Evolutionary conservation across 2,113 vertebrate species (phyloP).

Genomic region (Leiothrix lutea): DNA sequence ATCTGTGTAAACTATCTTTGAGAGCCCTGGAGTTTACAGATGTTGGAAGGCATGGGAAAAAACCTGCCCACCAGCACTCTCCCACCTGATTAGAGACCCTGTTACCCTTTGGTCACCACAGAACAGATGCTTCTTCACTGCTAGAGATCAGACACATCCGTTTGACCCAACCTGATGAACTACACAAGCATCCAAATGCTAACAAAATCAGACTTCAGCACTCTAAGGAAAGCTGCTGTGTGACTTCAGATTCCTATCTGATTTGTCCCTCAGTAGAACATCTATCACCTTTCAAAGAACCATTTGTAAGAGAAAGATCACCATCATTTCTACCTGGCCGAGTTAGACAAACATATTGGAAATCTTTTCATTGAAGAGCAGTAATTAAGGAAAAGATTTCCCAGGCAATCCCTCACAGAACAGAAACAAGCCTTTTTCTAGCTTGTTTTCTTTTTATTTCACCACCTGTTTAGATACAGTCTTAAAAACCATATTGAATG

Average conservation of each 20-base stretch:
- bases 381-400: neutral
- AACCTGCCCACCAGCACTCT: neutral
- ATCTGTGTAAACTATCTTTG: conserved; percentile 30
- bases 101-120: neutral
- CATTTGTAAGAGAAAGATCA: neutral
- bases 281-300: conserved; percentile 14
- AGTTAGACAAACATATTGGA: conserved; percentile 9
- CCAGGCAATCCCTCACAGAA: neutral
- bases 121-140: neutral
- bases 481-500: neutral
- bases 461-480: neutral
- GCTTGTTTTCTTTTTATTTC: neutral
- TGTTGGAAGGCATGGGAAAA: conserved; percentile 12
- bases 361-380: neutral
- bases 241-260: conserved; percentile 35
- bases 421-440: neutral
- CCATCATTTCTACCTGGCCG: neutral
- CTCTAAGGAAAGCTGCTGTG: neutral
- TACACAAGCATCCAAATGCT: neutral
- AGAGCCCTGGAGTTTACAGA: neutral
- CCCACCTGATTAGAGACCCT: conserved; percentile 6
- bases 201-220: conserved; percentile 31
- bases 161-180: neutral
- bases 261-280: conserved; percentile 1
- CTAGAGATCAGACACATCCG: neutral